A percentile compares a stretch with the other conserved stretches of the same genome.
Evolutionary conservation across 2,113 vertebrate species (phyloP).

Genomic region (Rattus norvegicus): GRCr8 NC_086020.1:209458501-209459000

Average conservation of each 20-base stretch:
- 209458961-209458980: not conserved
- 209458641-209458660: not conserved
- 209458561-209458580: not conserved
- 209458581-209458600: not conserved
- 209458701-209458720: not conserved
- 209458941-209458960: not conserved
- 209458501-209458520: slow-evolving; percentile 37
- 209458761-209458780: not conserved
- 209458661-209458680: not conserved
- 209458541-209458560: not conserved
- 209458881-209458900: not conserved
- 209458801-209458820: not conserved
- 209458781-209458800: not conserved
- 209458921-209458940: not conserved
- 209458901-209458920: not conserved
- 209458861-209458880: not conserved
- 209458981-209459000: not conserved
- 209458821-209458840: not conserved
- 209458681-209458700: not conserved
- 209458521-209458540: not conserved
- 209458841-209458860: not conserved
- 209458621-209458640: not conserved
- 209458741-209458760: not conserved
- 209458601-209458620: not conserved
- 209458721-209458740: not conserved